Percentiles rank a stretch among this genome's conserved stretches.
These are phyloP conservation scores for Urocitellus parryii DNA, from an alignment of 2,113 vertebrate species.

Conservation along the genomic window DNA sequence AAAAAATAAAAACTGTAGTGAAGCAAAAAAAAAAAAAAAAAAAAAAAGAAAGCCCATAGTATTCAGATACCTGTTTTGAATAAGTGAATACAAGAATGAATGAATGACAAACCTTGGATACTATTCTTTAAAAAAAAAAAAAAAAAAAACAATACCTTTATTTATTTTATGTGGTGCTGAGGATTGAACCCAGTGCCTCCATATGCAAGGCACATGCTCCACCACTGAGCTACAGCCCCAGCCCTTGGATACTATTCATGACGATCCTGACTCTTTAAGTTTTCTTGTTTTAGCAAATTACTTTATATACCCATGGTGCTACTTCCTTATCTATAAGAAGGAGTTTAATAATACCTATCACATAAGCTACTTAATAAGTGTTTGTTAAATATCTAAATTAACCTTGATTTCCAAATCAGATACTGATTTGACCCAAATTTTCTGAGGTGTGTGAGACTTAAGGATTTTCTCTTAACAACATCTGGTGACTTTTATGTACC, in stretches of 20 bases:
- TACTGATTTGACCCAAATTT: neutral
- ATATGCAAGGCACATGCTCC: no score
- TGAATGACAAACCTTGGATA: neutral
- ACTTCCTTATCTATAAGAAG: neutral
- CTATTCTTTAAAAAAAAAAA: no score
- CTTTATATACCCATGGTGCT: neutral
- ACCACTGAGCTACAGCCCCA: no score
- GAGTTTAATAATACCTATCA: neutral
- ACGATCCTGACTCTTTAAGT: neutral
- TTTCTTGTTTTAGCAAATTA: conserved; percentile 18
- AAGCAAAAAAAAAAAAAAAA: no score
- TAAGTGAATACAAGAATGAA: neutral
- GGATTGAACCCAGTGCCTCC: no score
- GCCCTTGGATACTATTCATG: neutral
- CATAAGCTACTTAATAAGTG: neutral
- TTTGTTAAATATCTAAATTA: conserved; percentile 28
- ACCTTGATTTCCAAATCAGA: neutral
- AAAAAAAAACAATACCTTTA: no score
- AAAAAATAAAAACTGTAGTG: no score
- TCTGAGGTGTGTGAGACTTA: neutral
- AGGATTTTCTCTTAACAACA: neutral
- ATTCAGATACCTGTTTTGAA: neutral
- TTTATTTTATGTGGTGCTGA: no score
- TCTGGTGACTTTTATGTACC: neutral
- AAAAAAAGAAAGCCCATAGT: neutral